phyloP scores from a whole-genome alignment of 2,888 invertebrate genomes.

The Trichopoda pennipes region DNA sequence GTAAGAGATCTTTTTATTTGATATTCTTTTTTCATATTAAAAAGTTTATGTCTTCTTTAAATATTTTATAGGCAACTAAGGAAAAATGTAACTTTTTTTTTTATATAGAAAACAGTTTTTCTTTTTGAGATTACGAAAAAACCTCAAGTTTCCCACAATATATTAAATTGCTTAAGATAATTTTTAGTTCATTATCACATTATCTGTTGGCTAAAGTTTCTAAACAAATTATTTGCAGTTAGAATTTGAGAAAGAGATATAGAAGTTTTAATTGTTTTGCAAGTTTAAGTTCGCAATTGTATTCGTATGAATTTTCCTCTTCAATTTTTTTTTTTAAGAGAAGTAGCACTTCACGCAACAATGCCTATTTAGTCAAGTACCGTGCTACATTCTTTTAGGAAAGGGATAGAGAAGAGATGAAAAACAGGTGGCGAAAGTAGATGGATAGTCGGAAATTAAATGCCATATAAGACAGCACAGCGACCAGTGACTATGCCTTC shows the following conservation, averaged over 20 bases:
- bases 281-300: not conserved
- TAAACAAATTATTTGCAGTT: conserved; percentile 37
- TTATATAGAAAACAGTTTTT: not conserved
- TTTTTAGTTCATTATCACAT: conserved; percentile 58
- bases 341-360: no score
- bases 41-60: not conserved
- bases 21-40: not conserved
- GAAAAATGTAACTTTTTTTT: conserved; percentile 12
- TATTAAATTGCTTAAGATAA: conserved; percentile 51
- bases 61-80: not conserved
- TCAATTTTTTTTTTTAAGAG: no score
- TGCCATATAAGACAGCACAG: no score
- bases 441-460: no score
- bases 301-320: no score
- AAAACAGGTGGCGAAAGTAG: no score
- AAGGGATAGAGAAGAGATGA: no score
- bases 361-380: no score
- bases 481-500: no score
- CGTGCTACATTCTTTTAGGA: no score
- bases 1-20: conserved; percentile 13
- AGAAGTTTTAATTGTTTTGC: conserved; percentile 13
- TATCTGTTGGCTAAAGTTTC: conserved; percentile 33
- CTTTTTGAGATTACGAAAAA: not conserved
- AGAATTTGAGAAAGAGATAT: not conserved
- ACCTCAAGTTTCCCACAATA: conserved; percentile 56